Evolutionary conservation across 2,113 vertebrate genomes (phyloP), one percentile per base, ranked within the genome.

Genomic region (Motacilla alba): DNA sequence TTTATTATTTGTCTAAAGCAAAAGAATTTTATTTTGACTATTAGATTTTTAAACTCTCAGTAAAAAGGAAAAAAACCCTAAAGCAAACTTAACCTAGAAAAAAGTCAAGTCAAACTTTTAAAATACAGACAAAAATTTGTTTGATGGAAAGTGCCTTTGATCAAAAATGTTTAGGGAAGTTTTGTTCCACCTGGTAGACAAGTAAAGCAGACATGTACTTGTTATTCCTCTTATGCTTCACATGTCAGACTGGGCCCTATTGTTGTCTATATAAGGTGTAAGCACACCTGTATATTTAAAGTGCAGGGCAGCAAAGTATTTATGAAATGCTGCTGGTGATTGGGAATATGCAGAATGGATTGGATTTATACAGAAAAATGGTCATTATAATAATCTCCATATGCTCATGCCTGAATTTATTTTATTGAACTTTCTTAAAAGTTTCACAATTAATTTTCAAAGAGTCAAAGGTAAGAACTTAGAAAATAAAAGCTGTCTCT

Each of bases 131-230:
- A 86, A 87, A 96, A 87, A 11, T 35, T 90, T 89, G 91, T 94
- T 97, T 97, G 96, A 92, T 89, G 91, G 62, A 79, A 94, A 82
- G 47, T 17, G 62, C 80, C 94, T 96, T 97, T 96, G 93, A 96
- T 96, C 80, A 93, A 91, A 97, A 90, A 86, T 91, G 93, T 95
- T 95, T 96, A 95, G 79, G 93, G 93, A 96, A 96, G 52, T 85
- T 95, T 81, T 89, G 33, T 81, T 93, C 80, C 73, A 93, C 80
- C 63, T 82, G 62, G 50, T 89, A 90, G 84, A 90, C 90, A 87
- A 96, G 83, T 85, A 88, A 94, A 94, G 83, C 35, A 88, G 60
- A 33, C 69, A 4, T 64, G 7, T 62, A 94, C 94, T 96, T 93
- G 87, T 70, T 87, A 94, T 87, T 89, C 83, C 39, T 85, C 52